Evolutionary conservation across 2,113 vertebrate species (phyloP).

Genomic region (Morone chrysops): DNA sequence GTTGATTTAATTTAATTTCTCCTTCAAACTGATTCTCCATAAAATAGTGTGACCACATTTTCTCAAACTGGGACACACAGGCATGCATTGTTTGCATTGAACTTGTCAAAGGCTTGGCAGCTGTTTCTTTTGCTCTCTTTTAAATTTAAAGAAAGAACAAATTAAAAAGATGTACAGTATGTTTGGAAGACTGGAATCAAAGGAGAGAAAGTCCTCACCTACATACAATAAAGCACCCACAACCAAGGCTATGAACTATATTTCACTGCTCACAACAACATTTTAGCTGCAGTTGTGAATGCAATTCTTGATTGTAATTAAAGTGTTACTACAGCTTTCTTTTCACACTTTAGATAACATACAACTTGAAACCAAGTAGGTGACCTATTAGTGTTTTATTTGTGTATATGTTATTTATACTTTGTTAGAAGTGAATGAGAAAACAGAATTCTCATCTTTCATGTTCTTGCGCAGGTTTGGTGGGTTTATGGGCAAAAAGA

Average conservation of each 20-base stretch:
- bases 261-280: neutral
- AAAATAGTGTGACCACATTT: neutral
- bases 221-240: neutral
- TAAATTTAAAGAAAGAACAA: neutral
- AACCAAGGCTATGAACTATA: neutral
- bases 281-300: neutral
- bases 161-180: neutral
- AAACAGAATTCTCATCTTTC: neutral
- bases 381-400: neutral
- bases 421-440: neutral
- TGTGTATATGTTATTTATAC: neutral
- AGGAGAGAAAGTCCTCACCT: neutral
- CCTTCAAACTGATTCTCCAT: constrained; percentile 5
- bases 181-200: neutral
- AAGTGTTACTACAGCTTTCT: neutral
- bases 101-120: constrained; percentile 4
- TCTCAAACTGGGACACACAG: neutral
- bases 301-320: neutral
- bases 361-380: neutral
- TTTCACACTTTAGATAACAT: constrained; percentile 1
- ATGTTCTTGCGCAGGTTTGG: constrained; percentile 11
- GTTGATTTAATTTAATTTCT: constrained; percentile 17
- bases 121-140: neutral
- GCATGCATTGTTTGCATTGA: neutral
- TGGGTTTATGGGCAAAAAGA: neutral